Evolutionary conservation across 2,113 vertebrate genomes (phyloP).

Genomic region (Pleuronectes platessa): DNA sequence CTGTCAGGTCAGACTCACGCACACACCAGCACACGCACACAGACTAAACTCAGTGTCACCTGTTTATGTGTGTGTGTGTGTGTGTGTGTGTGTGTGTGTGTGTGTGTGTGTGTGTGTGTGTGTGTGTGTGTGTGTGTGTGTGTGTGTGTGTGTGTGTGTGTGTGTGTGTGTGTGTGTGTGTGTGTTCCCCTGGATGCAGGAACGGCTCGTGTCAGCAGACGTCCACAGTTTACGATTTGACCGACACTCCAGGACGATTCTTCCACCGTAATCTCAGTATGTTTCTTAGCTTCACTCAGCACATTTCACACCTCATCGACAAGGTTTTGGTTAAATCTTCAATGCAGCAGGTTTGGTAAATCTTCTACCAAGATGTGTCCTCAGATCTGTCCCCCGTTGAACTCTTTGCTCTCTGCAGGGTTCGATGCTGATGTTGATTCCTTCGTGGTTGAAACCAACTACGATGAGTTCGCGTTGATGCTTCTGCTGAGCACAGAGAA

Average conservation of each 20-base stretch:
- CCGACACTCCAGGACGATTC: constrained; percentile 73
- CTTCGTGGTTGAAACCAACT: constrained; percentile 88
- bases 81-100: neutral
- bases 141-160: too few species aligned
- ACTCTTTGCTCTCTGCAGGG: constrained; percentile 69
- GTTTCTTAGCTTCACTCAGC: constrained; percentile 32
- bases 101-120: too few species aligned
- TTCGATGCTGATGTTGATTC: constrained; percentile 79
- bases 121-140: constrained; percentile 3
- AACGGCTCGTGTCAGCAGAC: constrained; percentile 63
- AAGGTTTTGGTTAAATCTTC: neutral
- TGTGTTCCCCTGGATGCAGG: constrained; percentile 39
- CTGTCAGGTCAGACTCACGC: constrained; percentile 45
- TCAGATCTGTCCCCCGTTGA: neutral
- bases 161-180: neutral
- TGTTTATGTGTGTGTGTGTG: neutral
- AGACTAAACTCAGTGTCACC: neutral
- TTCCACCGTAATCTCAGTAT: constrained; percentile 72
- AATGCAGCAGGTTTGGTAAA: neutral
- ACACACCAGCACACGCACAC: neutral
- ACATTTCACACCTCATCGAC: neutral
- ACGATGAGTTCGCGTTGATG: constrained; percentile 86
- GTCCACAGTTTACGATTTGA: constrained; percentile 62
- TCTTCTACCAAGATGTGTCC: neutral
- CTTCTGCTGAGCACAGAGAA: constrained; percentile 82